Evolutionary conservation across 2,888 invertebrate species (phyloP).

Genomic region (Chromoteleia sp.): DNA sequence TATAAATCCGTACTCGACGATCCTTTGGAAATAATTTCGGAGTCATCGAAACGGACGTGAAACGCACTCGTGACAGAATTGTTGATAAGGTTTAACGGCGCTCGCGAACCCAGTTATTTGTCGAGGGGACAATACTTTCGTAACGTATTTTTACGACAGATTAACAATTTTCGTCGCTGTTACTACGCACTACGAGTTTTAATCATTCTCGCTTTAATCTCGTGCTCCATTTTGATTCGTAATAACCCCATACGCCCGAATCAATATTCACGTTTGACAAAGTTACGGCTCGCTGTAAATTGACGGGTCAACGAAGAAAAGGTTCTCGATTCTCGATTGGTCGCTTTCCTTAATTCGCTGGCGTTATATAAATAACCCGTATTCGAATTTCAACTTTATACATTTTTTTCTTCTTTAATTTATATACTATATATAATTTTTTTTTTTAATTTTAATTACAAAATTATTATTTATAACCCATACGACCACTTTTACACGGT

Average conservation of each 20-base stretch:
- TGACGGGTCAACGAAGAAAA: too few relatives aligned
- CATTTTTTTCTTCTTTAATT: too few relatives aligned
- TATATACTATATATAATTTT: too few relatives aligned
- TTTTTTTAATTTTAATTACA: too few relatives aligned
- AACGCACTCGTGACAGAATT: conserved; percentile 44
- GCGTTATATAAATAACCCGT: too few relatives aligned
- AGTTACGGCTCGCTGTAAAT: too few relatives aligned
- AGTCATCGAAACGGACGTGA: conserved; percentile 49
- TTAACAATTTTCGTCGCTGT: conserved; percentile 12
- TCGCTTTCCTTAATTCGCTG: too few relatives aligned
- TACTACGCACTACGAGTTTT: conserved; percentile 11
- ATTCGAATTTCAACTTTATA: too few relatives aligned
- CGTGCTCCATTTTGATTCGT: conserved; percentile 1
- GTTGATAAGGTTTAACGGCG: conserved; percentile 46
- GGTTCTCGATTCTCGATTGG: too few relatives aligned
- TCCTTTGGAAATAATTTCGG: conserved; percentile 57
- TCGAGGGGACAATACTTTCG: conserved; percentile 34
- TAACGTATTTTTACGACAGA: conserved; percentile 50
- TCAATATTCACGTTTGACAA: conserved; percentile 12
- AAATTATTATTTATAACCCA: too few relatives aligned
- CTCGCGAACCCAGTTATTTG: conserved; percentile 30
- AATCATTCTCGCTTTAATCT: conserved; percentile 17
- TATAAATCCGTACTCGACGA: conserved; percentile 51
- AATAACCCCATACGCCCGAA: conserved; percentile 13
- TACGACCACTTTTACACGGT: too few relatives aligned